Evolutionary conservation across 2,797 vertebrate species (phyloP).

Genomic region (Petrocephalus schoutedeni): DNA sequence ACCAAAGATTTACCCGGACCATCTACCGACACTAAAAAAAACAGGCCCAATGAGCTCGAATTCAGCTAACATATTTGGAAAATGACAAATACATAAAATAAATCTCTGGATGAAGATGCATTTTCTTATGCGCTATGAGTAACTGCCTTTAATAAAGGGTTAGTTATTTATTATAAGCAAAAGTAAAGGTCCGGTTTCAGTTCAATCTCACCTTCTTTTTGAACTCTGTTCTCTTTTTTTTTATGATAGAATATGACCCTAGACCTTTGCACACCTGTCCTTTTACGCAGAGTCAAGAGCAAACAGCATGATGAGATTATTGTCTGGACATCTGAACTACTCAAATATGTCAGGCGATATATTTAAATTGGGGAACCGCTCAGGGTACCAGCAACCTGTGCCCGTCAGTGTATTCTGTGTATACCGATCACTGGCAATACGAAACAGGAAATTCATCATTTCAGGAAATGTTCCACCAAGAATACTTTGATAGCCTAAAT

Average conservation of each 20-base stretch:
- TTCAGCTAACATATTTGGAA: background rate
- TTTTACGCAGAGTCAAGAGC: conserved; percentile 18
- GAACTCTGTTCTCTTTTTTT: conserved; percentile 29
- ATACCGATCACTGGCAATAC: background rate
- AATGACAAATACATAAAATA: background rate
- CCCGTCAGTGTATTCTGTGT: background rate
- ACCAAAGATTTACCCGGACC: background rate
- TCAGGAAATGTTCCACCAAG: background rate
- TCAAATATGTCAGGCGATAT: background rate
- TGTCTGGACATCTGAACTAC: background rate
- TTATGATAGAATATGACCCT: conserved; percentile 38
- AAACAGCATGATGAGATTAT: conserved; percentile 25
- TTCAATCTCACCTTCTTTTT: conserved; percentile 24
- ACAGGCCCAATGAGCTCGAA: background rate
- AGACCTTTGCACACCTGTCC: conserved; percentile 44
- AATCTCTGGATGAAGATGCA: background rate
- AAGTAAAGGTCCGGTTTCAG: background rate
- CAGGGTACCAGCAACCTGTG: background rate
- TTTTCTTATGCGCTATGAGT: background rate
- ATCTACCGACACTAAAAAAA: background rate
- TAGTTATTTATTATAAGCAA: background rate
- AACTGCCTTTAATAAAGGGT: background rate
- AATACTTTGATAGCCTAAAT: background rate
- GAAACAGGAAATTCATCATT: background rate
- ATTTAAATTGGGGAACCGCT: background rate